These are phyloP conservation scores for Gryllus longicercus DNA, from an alignment of 2,888 invertebrate species.

Conservation along the genomic window DNA sequence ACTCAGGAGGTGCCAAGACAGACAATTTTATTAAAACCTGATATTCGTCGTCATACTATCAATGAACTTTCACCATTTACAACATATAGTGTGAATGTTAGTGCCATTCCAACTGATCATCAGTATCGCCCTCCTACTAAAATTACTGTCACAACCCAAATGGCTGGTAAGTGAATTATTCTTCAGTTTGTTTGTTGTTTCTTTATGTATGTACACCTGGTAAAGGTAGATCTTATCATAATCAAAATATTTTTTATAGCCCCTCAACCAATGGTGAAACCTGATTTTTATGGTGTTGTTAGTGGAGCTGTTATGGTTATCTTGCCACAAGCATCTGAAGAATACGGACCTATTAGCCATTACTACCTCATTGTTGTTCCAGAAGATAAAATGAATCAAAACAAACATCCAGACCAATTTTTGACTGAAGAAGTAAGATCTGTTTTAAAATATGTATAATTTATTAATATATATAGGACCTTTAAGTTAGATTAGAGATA, in stretches of 20 bases:
- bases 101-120: constrained; percentile 80
- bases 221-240: neutral
- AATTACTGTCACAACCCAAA: constrained; percentile 91
- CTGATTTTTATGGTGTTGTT: constrained; percentile 87
- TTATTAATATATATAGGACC: no score
- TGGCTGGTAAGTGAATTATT: constrained; percentile 59
- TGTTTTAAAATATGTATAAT: no score
- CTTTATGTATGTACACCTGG: no score
- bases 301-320: constrained; percentile 81
- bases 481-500: no score
- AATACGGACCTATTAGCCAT: constrained; percentile 96
- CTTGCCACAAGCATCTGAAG: constrained; percentile 93
- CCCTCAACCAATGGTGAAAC: constrained; percentile 92
- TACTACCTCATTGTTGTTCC: constrained; percentile 96
- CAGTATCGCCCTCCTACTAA: constrained; percentile 84
- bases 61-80: constrained; percentile 90
- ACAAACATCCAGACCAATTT: constrained; percentile 86
- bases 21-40: constrained; percentile 69
- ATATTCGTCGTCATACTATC: constrained; percentile 69
- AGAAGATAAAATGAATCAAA: constrained; percentile 70
- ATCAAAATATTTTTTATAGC: constrained; percentile 48
- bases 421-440: constrained; percentile 67
- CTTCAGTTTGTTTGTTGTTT: no score
- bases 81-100: constrained; percentile 90
- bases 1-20: constrained; percentile 74